Evolutionary conservation across 2,113 vertebrate genomes (phyloP).

Genomic region (Athene cunicularia): DNA sequence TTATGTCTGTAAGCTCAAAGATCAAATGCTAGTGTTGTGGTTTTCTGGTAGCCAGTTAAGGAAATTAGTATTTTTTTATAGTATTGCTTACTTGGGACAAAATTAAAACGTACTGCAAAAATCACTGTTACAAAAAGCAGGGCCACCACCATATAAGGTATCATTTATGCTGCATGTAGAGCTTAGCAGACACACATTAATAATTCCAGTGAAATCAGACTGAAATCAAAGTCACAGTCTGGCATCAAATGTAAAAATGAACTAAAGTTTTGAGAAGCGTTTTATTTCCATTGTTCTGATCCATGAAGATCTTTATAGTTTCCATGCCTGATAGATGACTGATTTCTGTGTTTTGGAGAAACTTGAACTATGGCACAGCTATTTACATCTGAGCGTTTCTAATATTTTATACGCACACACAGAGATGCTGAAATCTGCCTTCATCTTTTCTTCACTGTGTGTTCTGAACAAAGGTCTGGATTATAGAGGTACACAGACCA

Average conservation of each 20-base stretch:
- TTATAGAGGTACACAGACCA: neutral
- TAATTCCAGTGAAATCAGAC: neutral
- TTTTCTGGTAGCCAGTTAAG: neutral
- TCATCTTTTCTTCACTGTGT: neutral
- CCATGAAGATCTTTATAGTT: neutral
- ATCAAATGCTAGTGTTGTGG: neutral
- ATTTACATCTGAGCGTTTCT: neutral
- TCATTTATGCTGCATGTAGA: too few relatives aligned
- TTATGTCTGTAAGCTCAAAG: neutral
- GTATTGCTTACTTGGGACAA: neutral
- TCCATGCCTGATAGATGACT: neutral
- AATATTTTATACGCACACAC: neutral
- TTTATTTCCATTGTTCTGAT: neutral
- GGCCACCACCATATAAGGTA: neutral
- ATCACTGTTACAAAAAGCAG: neutral
- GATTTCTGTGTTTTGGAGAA: neutral
- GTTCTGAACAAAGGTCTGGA: neutral
- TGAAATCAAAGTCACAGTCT: neutral
- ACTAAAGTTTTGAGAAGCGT: neutral
- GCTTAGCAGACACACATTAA: neutral
- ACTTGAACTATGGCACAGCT: neutral
- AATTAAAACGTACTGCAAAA: neutral
- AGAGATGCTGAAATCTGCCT: neutral
- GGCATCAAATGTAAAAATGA: neutral
- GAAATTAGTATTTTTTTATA: neutral